Conservation (phyloP, 2,888 invertebrate species). For the Calliphora vomitoria region DNA sequence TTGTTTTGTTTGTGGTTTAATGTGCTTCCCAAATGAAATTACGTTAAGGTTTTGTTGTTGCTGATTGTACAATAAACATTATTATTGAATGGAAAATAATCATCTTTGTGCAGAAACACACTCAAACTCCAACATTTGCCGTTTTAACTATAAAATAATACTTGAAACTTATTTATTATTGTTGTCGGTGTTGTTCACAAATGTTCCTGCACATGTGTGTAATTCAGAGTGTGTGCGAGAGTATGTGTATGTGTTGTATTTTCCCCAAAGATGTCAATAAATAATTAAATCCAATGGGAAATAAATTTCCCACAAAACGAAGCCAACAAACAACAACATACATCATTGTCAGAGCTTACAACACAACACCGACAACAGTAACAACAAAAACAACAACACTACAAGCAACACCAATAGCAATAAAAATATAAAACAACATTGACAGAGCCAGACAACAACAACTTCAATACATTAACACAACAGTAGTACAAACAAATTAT, state of each 20-base stretch:
- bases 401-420: constrained; percentile 45
- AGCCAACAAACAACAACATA: constrained; percentile 60
- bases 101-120: not conserved
- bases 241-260: constrained; percentile 12
- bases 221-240: not conserved
- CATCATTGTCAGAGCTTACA: constrained; percentile 73
- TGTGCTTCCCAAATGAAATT: constrained; percentile 15
- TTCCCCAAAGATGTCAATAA: constrained; percentile 69
- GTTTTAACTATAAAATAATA: constrained; percentile 4
- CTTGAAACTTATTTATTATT: constrained; percentile 43
- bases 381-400: constrained; percentile 55
- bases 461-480: constrained; percentile 25
- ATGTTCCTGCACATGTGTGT: not conserved
- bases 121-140: constrained; percentile 22
- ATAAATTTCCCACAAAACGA: constrained; percentile 70
- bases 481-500: constrained; percentile 55
- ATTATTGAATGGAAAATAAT: constrained; percentile 52
- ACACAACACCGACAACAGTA: constrained; percentile 62
- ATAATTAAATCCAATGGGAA: constrained; percentile 74
- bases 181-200: not conserved
- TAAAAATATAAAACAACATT: constrained; percentile 35
- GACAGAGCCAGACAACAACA: constrained; percentile 1
- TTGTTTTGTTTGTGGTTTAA: constrained; percentile 17
- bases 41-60: constrained; percentile 15
- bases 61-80: constrained; percentile 17